Evolutionary conservation across 1,140 invertebrate species (phyloP).

Genomic region (Plodia interpunctella): DNA sequence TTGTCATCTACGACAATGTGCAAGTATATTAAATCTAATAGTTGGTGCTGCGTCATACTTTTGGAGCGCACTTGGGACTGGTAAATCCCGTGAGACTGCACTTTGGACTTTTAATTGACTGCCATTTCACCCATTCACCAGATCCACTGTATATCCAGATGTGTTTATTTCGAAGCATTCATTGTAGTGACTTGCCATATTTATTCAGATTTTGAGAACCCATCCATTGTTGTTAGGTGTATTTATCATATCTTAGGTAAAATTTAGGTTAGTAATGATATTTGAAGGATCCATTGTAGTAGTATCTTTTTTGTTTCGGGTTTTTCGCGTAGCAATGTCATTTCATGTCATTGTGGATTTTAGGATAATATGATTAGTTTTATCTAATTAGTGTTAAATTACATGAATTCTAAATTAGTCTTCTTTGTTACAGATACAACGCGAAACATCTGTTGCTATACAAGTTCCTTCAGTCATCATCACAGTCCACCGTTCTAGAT

Average conservation of each 20-base stretch:
- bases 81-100: constrained; percentile 13
- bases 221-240: not conserved
- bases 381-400: not conserved
- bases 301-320: too few relatives aligned
- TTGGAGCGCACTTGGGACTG: constrained; percentile 16
- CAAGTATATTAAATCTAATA: constrained; percentile 28
- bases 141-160: not conserved
- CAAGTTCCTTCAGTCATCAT: constrained; percentile 21
- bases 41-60: constrained; percentile 24
- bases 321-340: too few relatives aligned
- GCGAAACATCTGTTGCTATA: constrained; percentile 32
- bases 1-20: constrained; percentile 25
- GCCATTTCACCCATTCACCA: not conserved
- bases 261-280: too few relatives aligned
- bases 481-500: constrained; percentile 31
- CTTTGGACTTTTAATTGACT: constrained; percentile 21
- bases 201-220: not conserved
- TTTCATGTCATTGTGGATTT: too few relatives aligned
- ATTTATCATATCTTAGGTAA: too few relatives aligned
- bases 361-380: too few relatives aligned
- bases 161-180: constrained; percentile 1
- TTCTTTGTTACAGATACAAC: constrained; percentile 56
- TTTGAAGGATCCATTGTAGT: too few relatives aligned
- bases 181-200: not conserved
- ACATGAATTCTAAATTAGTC: not conserved